Base-by-base conservation (phyloP, 1,140 invertebrate genomes). In the Zophobas atratus region DNA sequence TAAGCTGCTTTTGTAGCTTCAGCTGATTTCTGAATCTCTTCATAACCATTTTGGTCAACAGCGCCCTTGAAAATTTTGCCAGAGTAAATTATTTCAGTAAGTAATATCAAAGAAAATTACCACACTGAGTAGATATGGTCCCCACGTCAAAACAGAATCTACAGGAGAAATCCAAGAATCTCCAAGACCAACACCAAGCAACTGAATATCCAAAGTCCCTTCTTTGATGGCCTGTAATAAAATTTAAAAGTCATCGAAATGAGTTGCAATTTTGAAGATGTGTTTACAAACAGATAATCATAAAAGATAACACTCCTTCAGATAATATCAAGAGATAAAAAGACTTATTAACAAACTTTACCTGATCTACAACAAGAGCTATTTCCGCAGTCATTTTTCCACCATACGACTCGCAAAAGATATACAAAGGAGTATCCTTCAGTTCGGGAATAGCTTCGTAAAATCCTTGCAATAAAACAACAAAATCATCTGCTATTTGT, bases 131-230 rank as follows among this genome's bases (percentile, higher is more conserved):
- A 97, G 87, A 85, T 89, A 94, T 0, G 93, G 93, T 1, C 90
- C 94, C 95, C 95, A 97, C 1, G 92, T 93, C 56, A 93, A 85
- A 0, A 94, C 92, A 20, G 93, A 93, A 83, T 96, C 94, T 53
- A 96, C 90, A 0, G 95, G 95, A 20, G 92, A 94, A 67, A 96
- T 95, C 95, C 95, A 97, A 0, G 94, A 91, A 85, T 97, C 95
- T 1, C 95, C 95, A 83, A 97, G 89, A 0, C 91, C 93, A 6
- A 97, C 90, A 0, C 95, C 95, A 78, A 89, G 89, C 49, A 97
- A 89, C 79, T 94, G 94, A 51, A 91, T 92, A 34, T 88, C 87
- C 0, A 97, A 90, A 57, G 88, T 88, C 0, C 90, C 92, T 0
- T 83, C 84, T 79, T 90, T 79, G 79, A 94, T 91, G 51, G 92